Evolutionary conservation across 2,797 vertebrate species (phyloP).

Genomic region (Scolopax bukidnonensis): DNA sequence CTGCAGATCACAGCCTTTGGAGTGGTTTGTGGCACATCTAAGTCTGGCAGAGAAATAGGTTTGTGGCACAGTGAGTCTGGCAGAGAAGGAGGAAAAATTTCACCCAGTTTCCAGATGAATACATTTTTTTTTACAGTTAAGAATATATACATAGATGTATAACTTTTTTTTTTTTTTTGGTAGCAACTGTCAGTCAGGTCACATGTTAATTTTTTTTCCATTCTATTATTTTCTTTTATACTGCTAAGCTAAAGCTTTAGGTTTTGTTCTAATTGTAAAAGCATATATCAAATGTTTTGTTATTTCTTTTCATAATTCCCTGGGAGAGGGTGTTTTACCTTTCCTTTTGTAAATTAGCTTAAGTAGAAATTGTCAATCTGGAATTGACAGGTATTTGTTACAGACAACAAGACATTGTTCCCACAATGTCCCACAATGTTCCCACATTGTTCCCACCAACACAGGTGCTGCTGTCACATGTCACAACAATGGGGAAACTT

Average conservation of each 20-base stretch:
- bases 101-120: not conserved
- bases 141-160: not conserved
- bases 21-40: not conserved
- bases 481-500: conserved; percentile 71
- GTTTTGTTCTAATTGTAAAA: conserved; percentile 74
- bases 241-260: conserved; percentile 64
- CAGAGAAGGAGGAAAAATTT: not conserved
- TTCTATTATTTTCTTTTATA: conserved; percentile 48
- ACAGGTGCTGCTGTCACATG: conserved; percentile 60
- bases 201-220: not conserved
- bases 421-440: no score
- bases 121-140: not conserved
- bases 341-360: conserved; percentile 64
- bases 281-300: conserved; percentile 72
- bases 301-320: conserved; percentile 72
- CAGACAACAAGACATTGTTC: conserved; percentile 74
- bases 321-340: conserved; percentile 69
- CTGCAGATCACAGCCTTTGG: not conserved
- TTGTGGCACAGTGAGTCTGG: not conserved
- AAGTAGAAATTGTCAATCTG: conserved; percentile 76
- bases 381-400: conserved; percentile 77
- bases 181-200: conserved; percentile 12
- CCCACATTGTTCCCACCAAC: no score
- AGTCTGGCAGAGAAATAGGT: not conserved
- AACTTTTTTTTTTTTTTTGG: not conserved